These are phyloP conservation scores for Antidorcas marsupialis DNA, from an alignment of 2,113 vertebrate genomes.

Conservation along the genomic window DNA sequence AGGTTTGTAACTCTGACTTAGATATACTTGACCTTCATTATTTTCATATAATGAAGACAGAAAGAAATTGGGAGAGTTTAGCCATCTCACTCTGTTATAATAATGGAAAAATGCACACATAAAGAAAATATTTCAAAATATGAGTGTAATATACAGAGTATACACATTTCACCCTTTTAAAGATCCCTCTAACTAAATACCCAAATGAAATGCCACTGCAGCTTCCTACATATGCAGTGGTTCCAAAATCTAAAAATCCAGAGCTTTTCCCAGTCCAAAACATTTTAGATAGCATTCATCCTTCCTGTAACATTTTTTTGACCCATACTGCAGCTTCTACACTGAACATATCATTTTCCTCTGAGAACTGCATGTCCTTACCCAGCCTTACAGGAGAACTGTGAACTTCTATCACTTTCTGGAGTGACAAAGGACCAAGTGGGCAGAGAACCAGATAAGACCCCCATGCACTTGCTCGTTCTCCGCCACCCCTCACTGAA, in stretches of 20 bases:
- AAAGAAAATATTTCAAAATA: constrained; percentile 24
- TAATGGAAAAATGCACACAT: background rate
- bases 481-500: background rate
- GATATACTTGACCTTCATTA: background rate
- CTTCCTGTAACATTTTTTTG: background rate
- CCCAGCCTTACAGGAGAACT: background rate
- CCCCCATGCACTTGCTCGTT: background rate
- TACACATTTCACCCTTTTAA: background rate
- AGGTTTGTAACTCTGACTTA: background rate
- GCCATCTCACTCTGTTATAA: background rate
- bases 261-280: background rate
- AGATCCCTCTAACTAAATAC: background rate
- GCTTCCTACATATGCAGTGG: background rate
- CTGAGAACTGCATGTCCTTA: background rate
- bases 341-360: background rate
- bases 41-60: background rate
- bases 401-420: background rate
- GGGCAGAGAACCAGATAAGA: background rate
- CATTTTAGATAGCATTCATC: background rate
- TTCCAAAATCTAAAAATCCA: background rate
- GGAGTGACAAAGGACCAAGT: background rate
- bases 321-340: background rate
- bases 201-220: background rate
- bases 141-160: background rate
- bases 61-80: background rate